phyloP scores from a whole-genome alignment of 2,113 vertebrate genomes.

The Antigone vipio region DNA sequence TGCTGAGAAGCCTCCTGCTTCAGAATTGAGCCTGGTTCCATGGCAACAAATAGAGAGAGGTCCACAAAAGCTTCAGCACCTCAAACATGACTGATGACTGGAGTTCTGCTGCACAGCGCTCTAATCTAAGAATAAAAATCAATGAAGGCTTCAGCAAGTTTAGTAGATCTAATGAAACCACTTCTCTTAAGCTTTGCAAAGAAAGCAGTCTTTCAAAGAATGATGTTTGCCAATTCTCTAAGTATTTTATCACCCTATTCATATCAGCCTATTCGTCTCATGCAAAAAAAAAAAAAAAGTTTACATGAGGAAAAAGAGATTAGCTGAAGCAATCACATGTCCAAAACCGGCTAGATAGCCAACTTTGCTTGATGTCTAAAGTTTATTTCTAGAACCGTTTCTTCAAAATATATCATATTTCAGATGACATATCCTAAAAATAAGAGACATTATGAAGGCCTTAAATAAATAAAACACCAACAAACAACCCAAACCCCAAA shows the following conservation, averaged over 20 bases:
- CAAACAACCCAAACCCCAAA: background rate
- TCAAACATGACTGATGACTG: conserved; percentile 2
- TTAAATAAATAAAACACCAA: background rate
- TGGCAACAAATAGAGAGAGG: conserved; percentile 39
- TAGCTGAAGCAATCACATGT: background rate
- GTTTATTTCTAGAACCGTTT: background rate
- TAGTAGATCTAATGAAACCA: background rate
- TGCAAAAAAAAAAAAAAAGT: background rate
- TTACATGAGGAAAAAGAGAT: background rate
- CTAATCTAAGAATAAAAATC: background rate
- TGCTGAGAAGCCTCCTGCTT: background rate
- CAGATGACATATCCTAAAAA: background rate
- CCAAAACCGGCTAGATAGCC: background rate
- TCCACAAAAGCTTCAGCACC: conserved; percentile 33
- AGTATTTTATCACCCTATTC: background rate
- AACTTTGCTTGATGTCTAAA: background rate
- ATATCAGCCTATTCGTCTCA: background rate
- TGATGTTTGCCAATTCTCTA: background rate
- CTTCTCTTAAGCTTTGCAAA: background rate
- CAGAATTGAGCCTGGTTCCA: conserved; percentile 39
- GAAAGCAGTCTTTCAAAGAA: background rate
- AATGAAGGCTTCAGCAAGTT: background rate
- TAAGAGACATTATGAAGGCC: background rate
- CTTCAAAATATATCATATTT: background rate
- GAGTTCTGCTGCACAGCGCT: background rate